Evolutionary conservation across 2,797 vertebrate genomes (phyloP).

Genomic region (Protonibea diacanthus): DNA sequence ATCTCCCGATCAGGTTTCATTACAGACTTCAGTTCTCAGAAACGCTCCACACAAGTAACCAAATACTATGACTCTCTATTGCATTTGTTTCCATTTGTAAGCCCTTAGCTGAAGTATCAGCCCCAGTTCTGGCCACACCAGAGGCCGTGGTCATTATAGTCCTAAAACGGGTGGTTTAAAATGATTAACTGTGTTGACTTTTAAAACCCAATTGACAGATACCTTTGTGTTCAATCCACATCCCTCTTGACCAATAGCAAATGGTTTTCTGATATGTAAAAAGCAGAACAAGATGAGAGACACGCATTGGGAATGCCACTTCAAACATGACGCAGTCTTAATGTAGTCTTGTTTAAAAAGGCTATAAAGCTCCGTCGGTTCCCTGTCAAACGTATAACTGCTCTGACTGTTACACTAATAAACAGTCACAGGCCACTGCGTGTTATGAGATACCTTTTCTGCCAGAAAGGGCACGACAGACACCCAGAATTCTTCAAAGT

Average conservation of each 20-base stretch:
- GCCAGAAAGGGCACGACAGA: slow-evolving; percentile 14
- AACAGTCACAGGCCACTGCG: slow-evolving; percentile 32
- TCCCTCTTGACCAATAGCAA: slow-evolving; percentile 9
- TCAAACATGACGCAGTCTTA: slow-evolving; percentile 9
- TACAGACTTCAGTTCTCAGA: slow-evolving; percentile 39
- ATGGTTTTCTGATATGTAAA: slow-evolving; percentile 18
- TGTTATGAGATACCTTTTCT: slow-evolving; percentile 13
- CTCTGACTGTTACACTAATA: slow-evolving; percentile 48
- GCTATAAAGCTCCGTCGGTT: slow-evolving; percentile 25
- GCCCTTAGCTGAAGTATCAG: slow-evolving; percentile 32
- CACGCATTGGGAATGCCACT: slow-evolving; percentile 13
- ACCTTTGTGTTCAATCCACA: neutral
- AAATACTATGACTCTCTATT: slow-evolving; percentile 32
- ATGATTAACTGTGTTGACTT: slow-evolving; percentile 30
- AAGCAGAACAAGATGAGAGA: slow-evolving; percentile 8
- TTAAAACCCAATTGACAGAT: slow-evolving; percentile 27
- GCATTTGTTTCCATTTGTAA: slow-evolving; percentile 57
- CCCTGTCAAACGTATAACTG: slow-evolving; percentile 17
- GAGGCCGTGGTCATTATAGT: slow-evolving; percentile 18
- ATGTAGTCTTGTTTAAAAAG: slow-evolving; percentile 31
- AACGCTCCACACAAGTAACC: slow-evolving; percentile 42
- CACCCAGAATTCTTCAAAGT: slow-evolving; percentile 22
- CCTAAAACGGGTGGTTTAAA: slow-evolving; percentile 39
- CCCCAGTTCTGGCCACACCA: slow-evolving; percentile 15
- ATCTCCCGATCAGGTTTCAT: slow-evolving; percentile 47